These are phyloP conservation scores for Parnassius orleans DNA, from an alignment of 2,888 invertebrate genomes.

Conservation along the genomic window DNA sequence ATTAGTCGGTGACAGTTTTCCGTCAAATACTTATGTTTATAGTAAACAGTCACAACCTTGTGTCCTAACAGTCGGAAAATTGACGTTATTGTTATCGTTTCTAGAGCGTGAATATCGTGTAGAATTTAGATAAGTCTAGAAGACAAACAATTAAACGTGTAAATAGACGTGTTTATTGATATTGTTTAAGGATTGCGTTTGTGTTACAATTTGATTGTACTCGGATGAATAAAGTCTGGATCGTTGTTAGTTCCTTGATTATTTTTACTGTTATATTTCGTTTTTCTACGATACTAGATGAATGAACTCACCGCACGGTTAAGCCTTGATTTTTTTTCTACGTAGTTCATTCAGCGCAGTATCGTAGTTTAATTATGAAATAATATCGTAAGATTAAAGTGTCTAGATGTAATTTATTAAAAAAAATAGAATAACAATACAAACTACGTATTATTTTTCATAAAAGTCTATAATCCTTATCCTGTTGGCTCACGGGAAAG, in stretches of 20 bases:
- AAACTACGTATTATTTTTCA: constrained; percentile 51
- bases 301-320: constrained; percentile 3
- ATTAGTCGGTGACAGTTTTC: constrained; percentile 11
- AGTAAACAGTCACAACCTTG: constrained; percentile 9
- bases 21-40: constrained; percentile 20
- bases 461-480: constrained; percentile 44
- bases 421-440: constrained; percentile 20
- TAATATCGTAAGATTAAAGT: not conserved
- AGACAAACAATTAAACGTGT: constrained; percentile 25
- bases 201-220: constrained; percentile 8
- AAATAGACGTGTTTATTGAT: constrained; percentile 15
- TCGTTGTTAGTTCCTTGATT: constrained; percentile 9
- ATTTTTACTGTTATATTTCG: not conserved
- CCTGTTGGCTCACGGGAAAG: constrained; percentile 56
- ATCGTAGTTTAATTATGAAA: constrained; percentile 8
- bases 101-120: constrained; percentile 25
- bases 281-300: constrained; percentile 11
- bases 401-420: constrained; percentile 17
- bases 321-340: constrained; percentile 3
- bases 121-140: constrained; percentile 27
- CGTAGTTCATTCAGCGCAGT: not conserved
- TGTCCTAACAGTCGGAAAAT: constrained; percentile 6
- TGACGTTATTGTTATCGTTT: constrained; percentile 21
- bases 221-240: not conserved
- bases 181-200: constrained; percentile 6